A percentile compares a stretch with the other conserved stretches of the same genome.
phyloP scores from a whole-genome alignment of 2,888 invertebrate species.

The Mythimna albipuncta region DNA sequence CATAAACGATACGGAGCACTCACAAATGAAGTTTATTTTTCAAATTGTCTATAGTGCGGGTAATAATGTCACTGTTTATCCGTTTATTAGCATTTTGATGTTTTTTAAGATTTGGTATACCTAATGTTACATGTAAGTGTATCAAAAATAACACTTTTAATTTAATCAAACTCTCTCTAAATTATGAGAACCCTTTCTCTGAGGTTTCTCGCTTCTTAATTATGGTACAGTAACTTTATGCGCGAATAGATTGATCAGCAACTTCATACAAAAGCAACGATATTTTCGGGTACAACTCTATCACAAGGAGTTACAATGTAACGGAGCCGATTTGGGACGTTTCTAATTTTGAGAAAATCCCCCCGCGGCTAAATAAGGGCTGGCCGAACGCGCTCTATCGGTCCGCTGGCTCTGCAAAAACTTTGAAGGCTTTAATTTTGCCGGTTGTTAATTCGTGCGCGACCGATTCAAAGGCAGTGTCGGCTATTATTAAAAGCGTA shows the following conservation, averaged over 20 bases:
- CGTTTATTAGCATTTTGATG: not conserved
- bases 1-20: conserved; percentile 22
- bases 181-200: conserved; percentile 10
- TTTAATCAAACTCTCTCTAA: conserved; percentile 16
- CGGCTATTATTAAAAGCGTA: conserved; percentile 90
- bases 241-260: conserved; percentile 51
- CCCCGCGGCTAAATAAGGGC: conserved; percentile 74
- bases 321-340: conserved; percentile 69
- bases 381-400: conserved; percentile 74
- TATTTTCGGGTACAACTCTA: conserved; percentile 61
- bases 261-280: conserved; percentile 56
- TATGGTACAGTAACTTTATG: conserved; percentile 39
- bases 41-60: conserved; percentile 12
- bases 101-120: not conserved
- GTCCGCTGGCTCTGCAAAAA: conserved; percentile 80
- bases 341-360: conserved; percentile 78
- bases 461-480: conserved; percentile 87
- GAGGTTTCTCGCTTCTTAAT: conserved; percentile 38
- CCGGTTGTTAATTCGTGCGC: conserved; percentile 87
- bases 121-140: not conserved
- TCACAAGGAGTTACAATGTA: conserved; percentile 64
- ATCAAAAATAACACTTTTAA: not conserved
- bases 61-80: not conserved
- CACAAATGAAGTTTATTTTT: conserved; percentile 36
- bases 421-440: conserved; percentile 88